These are phyloP conservation scores for Frieseomelitta varia DNA, from an alignment of 1,140 invertebrate genomes.

Conservation along the genomic window DNA sequence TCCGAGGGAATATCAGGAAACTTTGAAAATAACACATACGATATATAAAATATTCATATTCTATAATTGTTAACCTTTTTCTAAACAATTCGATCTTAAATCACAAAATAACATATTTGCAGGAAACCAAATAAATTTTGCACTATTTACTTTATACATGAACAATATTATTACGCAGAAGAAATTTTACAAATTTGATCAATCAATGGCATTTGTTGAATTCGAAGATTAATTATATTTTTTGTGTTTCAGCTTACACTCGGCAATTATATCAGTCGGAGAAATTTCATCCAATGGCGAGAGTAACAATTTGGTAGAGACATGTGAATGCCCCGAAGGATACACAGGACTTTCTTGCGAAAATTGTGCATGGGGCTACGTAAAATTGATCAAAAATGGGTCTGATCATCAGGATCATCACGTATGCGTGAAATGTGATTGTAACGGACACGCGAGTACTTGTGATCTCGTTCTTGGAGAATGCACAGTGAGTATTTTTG, in stretches of 20 bases:
- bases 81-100: too few relatives aligned
- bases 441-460: conserved; percentile 92
- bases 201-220: neutral
- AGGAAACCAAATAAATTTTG: neutral
- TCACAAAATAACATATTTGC: too few relatives aligned
- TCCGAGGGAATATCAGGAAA: too few relatives aligned
- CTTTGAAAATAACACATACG: too few relatives aligned
- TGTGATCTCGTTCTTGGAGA: conserved; percentile 91
- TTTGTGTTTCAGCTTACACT: conserved; percentile 68
- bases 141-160: neutral
- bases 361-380: conserved; percentile 92
- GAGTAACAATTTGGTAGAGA: conserved; percentile 83
- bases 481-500: conserved; percentile 86
- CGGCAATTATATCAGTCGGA: conserved; percentile 66
- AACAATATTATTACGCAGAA: neutral
- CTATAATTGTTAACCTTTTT: too few relatives aligned
- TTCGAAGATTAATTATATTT: neutral
- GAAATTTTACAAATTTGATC: neutral
- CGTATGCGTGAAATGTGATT: conserved; percentile 93
- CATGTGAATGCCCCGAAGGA: conserved; percentile 86
- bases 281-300: conserved; percentile 64
- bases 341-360: conserved; percentile 92
- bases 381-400: conserved; percentile 86
- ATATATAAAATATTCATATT: too few relatives aligned
- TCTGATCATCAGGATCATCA: conserved; percentile 81